Percentiles rank a stretch among this genome's conserved stretches.
Evolutionary conservation across 2,888 invertebrate genomes (phyloP).

Genomic region (Dasypogon diadema): DNA sequence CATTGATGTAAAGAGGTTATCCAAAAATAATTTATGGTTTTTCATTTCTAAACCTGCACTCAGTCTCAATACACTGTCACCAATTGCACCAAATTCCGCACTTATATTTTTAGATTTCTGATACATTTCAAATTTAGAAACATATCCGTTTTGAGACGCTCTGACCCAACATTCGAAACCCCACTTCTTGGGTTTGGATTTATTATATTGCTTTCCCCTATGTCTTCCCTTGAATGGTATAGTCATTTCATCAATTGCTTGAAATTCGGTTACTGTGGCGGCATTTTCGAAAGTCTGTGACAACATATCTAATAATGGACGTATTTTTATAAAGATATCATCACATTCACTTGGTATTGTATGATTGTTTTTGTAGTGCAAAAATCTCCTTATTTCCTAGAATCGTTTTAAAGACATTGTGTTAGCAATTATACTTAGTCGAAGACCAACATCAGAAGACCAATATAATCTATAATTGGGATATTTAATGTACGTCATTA

Average conservation of each 20-base stretch:
- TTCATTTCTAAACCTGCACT: conserved; percentile 39
- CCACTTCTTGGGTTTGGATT: conserved; percentile 29
- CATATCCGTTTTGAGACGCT: background rate
- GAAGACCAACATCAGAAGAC: background rate
- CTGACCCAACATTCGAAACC: conserved; percentile 5
- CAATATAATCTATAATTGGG: conserved; percentile 1
- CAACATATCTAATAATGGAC: conserved; percentile 9
- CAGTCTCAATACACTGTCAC: conserved; percentile 28
- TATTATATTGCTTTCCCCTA: conserved; percentile 17
- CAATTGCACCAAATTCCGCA: conserved; percentile 42
- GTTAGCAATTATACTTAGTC: conserved; percentile 1
- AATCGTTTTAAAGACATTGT: conserved; percentile 7
- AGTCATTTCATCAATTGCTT: conserved; percentile 20
- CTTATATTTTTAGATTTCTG: no score
- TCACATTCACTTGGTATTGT: conserved; percentile 6
- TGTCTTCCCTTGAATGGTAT: conserved; percentile 27
- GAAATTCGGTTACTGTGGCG: no score
- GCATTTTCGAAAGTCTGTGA: conserved; percentile 23
- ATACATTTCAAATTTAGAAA: no score
- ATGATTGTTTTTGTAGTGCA: conserved; percentile 29
- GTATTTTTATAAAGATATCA: no score
- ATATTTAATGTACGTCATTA: conserved; percentile 34
- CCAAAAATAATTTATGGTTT: conserved; percentile 33
- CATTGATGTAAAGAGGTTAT: conserved; percentile 7
- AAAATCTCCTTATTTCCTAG: conserved; percentile 7